Base-by-base conservation (phyloP, 2,113 vertebrate species). In the Mandrillus leucophaeus region DNA sequence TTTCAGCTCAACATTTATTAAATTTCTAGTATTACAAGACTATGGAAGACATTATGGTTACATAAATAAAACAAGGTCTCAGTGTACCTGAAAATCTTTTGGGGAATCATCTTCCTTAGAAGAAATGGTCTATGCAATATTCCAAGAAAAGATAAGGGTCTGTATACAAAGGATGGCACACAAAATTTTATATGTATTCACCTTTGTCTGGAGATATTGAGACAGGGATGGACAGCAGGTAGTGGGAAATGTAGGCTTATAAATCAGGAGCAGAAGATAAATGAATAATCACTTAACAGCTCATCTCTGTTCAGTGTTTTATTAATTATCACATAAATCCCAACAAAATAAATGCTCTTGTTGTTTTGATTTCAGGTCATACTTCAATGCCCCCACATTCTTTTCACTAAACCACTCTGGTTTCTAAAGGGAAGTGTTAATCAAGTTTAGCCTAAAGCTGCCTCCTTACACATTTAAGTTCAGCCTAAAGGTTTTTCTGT, bases 1-100 rank as follows among this genome's bases (percentile, higher is more conserved):
- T 94, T 95, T 68, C 35, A 75, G 40, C 91, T 88, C 52, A 92
- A 87, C 52, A 78, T 73, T 89, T 94, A 86, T 59, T 92, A 40
- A 88, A 86, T 76, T 94, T 25, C n/a, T 88, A 55, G 76, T 76
- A 75, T 85, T 91, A 80, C 20, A 95, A 93, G 83, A 88, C 6
- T 81, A 76, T 85, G 66, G 87, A 95, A 76, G 70, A 85, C 11
- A 52, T 1, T 88, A 50, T 30, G 73, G 30, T 90, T 89, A 94
- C 18, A 50, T 23, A 38, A 96, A 79, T 66, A 66, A 94, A 88
- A 75, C 11, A 80, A 20, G 48, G 32, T 91, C 32, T 83, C 80
- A 93, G 17, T 61, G 23, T 59, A 94, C 45, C 57, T 94, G 48
- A 68, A 93, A 94, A 88, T 61, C 2, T 12, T 10, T 66, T 27